Evolutionary conservation across 1,140 invertebrate genomes (phyloP).

Genomic region (Drosophila sproati): DNA sequence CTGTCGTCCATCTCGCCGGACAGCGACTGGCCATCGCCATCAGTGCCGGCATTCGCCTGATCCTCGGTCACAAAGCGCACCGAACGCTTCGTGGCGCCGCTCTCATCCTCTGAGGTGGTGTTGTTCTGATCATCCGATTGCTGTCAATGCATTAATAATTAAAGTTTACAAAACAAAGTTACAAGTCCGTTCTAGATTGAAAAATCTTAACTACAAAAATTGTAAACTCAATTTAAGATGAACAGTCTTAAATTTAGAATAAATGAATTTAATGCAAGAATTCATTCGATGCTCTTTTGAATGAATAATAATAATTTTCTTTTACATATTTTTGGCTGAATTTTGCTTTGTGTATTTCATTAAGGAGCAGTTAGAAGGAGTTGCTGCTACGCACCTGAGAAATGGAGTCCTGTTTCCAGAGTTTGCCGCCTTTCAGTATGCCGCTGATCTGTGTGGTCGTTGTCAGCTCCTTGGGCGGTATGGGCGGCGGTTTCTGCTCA

Average conservation of each 20-base stretch:
- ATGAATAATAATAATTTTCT: too few species aligned
- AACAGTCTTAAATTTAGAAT: too few species aligned
- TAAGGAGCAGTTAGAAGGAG: too few species aligned
- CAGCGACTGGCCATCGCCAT: slow-evolving; percentile 70
- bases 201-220: too few species aligned
- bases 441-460: slow-evolving; percentile 86
- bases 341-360: too few species aligned
- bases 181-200: too few species aligned
- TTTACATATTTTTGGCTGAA: too few species aligned
- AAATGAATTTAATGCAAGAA: too few species aligned
- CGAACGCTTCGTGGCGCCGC: slow-evolving; percentile 76
- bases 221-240: too few species aligned
- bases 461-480: slow-evolving; percentile 74
- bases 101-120: slow-evolving; percentile 78
- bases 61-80: slow-evolving; percentile 79
- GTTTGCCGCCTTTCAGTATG: slow-evolving; percentile 88
- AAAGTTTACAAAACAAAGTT: too few species aligned
- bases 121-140: slow-evolving; percentile 83
- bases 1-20: slow-evolving; percentile 65
- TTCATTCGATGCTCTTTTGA: too few species aligned
- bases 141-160: slow-evolving; percentile 4
- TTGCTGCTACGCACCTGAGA: slow-evolving; percentile 69
- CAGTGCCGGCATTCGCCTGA: slow-evolving; percentile 57
- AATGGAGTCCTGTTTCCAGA: slow-evolving; percentile 86
- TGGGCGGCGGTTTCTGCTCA: slow-evolving; percentile 68